phyloP scores from a whole-genome alignment of 1,140 invertebrate genomes.

The Ganaspis sp. region DNA sequence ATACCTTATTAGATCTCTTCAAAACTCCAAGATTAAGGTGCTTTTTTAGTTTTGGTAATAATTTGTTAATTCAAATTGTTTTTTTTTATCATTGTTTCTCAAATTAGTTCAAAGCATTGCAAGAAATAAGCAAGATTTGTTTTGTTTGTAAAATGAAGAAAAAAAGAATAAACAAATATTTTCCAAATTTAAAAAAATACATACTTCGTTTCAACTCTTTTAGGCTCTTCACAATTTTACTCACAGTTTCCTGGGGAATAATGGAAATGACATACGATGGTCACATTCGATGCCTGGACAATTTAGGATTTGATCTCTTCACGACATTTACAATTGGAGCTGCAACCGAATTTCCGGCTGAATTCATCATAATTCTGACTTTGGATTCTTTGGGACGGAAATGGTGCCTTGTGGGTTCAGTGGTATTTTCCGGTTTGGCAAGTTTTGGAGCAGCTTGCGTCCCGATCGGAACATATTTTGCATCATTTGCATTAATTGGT shows the following conservation, averaged over 20 bases:
- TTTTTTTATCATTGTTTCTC: neutral
- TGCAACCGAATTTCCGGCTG: conserved; percentile 57
- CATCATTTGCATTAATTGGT: conserved; percentile 83
- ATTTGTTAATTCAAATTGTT: too few species aligned
- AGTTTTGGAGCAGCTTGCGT: conserved; percentile 41
- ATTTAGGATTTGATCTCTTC: conserved; percentile 69
- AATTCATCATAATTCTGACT: conserved; percentile 44
- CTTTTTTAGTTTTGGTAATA: conserved; percentile 2
- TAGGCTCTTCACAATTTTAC: conserved; percentile 49
- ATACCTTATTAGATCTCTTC: conserved; percentile 43
- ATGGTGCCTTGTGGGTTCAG: conserved; percentile 45
- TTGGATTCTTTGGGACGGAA: conserved; percentile 51
- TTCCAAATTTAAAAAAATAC: too few species aligned
- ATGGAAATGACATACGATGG: conserved; percentile 69
- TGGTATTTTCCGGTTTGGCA: conserved; percentile 47
- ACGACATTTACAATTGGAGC: conserved; percentile 68
- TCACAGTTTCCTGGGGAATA: conserved; percentile 62
- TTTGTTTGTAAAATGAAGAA: too few species aligned
- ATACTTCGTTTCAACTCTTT: too few species aligned
- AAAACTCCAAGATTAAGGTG: conserved; percentile 50
- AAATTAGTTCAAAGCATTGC: too few species aligned
- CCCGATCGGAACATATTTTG: conserved; percentile 73
- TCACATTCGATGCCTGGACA: conserved; percentile 66
- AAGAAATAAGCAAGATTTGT: too few species aligned
- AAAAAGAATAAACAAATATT: too few species aligned